These are phyloP conservation scores for Olivierus martensii DNA, from an alignment of 1,140 invertebrate species.

Conservation along the genomic window DNA sequence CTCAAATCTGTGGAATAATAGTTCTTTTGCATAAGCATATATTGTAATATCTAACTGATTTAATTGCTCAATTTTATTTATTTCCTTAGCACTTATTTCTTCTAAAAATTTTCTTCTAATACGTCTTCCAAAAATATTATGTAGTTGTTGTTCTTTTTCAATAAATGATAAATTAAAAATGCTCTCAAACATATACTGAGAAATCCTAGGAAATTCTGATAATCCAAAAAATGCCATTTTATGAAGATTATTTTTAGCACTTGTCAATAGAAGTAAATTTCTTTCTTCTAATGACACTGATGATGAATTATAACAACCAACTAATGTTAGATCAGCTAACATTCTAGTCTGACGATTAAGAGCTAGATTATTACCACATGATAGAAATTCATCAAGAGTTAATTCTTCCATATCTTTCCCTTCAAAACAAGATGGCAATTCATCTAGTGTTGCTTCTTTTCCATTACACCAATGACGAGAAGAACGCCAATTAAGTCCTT, in stretches of 20 bases:
- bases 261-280: conserved; percentile 26
- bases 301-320: conserved; percentile 31
- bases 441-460: conserved; percentile 26
- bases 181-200: conserved; percentile 31
- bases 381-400: conserved; percentile 28
- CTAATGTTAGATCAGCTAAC: conserved; percentile 29
- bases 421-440: conserved; percentile 31
- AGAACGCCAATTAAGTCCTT: conserved; percentile 31
- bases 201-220: conserved; percentile 29
- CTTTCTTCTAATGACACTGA: conserved; percentile 21
- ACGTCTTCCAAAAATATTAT: too few relatives aligned
- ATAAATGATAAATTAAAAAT: conserved; percentile 28
- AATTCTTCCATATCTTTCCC: conserved; percentile 25
- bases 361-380: conserved; percentile 31
- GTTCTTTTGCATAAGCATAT: conserved; percentile 33
- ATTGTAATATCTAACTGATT: conserved; percentile 31
- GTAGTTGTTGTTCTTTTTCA: conserved; percentile 4
- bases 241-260: conserved; percentile 32
- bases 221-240: conserved; percentile 32
- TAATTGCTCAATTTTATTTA: conserved; percentile 22
- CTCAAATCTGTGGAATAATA: conserved; percentile 35
- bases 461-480: conserved; percentile 22
- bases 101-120: conserved; percentile 11
- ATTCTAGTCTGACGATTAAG: conserved; percentile 33
- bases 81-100: conserved; percentile 18